phyloP scores from a whole-genome alignment of 2,113 vertebrate species.

The Pleuronectes platessa region DNA sequence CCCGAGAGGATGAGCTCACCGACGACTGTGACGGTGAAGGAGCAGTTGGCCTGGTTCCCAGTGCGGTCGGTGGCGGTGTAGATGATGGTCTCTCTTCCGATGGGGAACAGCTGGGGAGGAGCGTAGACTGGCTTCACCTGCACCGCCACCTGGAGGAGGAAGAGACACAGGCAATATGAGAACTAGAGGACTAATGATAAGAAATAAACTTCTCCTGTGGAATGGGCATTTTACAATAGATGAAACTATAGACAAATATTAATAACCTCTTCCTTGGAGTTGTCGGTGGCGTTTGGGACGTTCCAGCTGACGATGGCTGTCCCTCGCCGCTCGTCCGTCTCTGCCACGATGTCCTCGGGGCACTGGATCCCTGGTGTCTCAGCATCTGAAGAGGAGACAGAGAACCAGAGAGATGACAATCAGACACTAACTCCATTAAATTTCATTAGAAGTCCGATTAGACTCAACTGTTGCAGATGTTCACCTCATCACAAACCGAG shows the following conservation, averaged over 20 bases:
- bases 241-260: too few relatives aligned
- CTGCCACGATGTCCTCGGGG: slow-evolving; percentile 86
- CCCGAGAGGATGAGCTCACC: slow-evolving; percentile 83
- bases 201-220: too few relatives aligned
- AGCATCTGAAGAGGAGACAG: slow-evolving; percentile 80
- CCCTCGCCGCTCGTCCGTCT: slow-evolving; percentile 87
- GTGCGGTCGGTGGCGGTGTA: slow-evolving; percentile 88
- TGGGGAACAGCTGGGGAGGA: slow-evolving; percentile 91
- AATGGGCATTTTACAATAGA: too few relatives aligned
- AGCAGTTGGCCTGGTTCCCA: slow-evolving; percentile 92
- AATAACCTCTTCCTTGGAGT: slow-evolving; percentile 90
- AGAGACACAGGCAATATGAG: slow-evolving; percentile 16
- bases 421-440: neutral
- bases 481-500: neutral
- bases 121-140: slow-evolving; percentile 90
- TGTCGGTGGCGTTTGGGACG: slow-evolving; percentile 87
- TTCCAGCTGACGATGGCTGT: slow-evolving; percentile 90
- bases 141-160: slow-evolving; percentile 84
- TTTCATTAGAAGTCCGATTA: neutral
- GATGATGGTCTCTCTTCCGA: slow-evolving; percentile 88
- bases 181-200: too few relatives aligned
- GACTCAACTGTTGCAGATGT: slow-evolving; percentile 12
- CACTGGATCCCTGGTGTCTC: slow-evolving; percentile 90
- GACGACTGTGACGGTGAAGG: slow-evolving; percentile 90
- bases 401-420: neutral